phyloP scores from a whole-genome alignment of 2,113 vertebrate genomes.

The Heptranchias perlo region DNA sequence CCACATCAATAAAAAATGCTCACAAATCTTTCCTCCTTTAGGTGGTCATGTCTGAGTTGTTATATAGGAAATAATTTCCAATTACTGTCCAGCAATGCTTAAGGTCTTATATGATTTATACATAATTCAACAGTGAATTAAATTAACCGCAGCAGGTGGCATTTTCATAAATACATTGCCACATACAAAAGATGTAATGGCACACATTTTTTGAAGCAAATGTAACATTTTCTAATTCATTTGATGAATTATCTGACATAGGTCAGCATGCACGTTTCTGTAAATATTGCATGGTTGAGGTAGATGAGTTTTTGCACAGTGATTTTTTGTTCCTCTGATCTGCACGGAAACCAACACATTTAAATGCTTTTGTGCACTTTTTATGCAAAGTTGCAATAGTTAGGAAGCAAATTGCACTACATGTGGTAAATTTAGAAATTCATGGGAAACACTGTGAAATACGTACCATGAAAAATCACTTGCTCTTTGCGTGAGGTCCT shows the following conservation, averaged over 20 bases:
- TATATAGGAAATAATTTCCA: neutral
- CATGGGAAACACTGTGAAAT: neutral
- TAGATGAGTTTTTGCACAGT: neutral
- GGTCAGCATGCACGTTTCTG: neutral
- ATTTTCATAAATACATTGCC: neutral
- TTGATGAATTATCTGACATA: neutral
- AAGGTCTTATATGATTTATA: neutral
- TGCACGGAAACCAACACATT: neutral
- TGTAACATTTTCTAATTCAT: neutral
- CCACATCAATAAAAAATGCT: neutral
- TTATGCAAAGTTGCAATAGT: neutral
- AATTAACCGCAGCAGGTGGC: conserved; percentile 3
- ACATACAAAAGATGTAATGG: neutral
- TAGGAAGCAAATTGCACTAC: neutral
- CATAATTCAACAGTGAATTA: neutral
- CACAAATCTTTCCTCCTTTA: neutral
- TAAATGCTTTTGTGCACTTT: neutral
- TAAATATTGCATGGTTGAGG: neutral
- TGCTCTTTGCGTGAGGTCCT: neutral
- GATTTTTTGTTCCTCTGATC: neutral
- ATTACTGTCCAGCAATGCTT: neutral
- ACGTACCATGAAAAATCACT: neutral
- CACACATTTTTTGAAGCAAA: neutral
- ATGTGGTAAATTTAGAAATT: neutral
- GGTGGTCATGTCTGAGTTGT: neutral